phyloP scores from a whole-genome alignment of 2,113 vertebrate genomes.

The Dinomys branickii region DNA sequence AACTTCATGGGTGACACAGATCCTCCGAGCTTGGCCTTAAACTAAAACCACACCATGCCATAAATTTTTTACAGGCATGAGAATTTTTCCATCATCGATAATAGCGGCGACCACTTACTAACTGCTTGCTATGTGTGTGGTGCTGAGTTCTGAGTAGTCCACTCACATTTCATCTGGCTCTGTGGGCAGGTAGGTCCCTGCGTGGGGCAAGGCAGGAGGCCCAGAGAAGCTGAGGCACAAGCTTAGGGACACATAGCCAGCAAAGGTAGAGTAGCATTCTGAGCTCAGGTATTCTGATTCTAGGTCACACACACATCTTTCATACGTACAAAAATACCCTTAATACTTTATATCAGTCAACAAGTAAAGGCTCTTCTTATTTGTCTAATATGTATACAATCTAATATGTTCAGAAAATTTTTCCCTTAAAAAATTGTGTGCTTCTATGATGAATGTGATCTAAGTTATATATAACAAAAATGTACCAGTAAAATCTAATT shows the following conservation, averaged over 20 bases:
- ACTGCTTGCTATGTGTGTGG: background rate
- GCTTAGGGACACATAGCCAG: background rate
- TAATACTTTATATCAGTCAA: background rate
- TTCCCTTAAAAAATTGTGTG: background rate
- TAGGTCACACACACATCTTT: background rate
- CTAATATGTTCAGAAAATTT: constrained; percentile 10
- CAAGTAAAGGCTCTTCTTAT: background rate
- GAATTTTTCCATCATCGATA: background rate
- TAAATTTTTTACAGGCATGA: background rate
- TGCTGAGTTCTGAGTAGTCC: background rate
- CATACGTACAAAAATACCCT: background rate
- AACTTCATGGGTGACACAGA: constrained; percentile 5
- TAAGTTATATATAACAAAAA: background rate
- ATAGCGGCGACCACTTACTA: background rate
- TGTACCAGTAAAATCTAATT: background rate
- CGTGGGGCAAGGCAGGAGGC: background rate
- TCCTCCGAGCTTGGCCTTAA: background rate
- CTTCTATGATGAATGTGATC: background rate
- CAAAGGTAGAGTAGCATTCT: background rate
- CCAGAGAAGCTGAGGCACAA: background rate
- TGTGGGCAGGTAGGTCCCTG: background rate
- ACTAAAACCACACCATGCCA: background rate
- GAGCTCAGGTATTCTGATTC: background rate
- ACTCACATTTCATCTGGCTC: background rate
- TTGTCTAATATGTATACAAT: background rate